A percentile compares a stretch with the other conserved stretches of the same genome.
phyloP scores from a whole-genome alignment of 2,797 vertebrate genomes.

The Takifugu rubripes region DNA sequence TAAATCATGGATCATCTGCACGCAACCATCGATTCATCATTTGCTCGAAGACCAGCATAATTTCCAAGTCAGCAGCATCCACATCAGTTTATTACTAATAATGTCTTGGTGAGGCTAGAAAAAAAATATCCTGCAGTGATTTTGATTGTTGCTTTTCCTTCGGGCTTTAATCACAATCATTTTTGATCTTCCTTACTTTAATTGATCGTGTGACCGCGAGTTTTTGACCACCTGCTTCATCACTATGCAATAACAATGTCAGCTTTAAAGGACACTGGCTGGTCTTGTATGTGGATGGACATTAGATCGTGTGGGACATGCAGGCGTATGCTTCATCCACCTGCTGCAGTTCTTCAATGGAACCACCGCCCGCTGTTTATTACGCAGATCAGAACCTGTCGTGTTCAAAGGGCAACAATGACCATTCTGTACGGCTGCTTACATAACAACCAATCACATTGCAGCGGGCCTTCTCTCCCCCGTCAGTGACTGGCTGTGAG shows the following conservation, averaged over 20 bases:
- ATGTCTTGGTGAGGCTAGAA: no score
- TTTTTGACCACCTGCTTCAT: not conserved
- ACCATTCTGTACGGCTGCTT: slow-evolving; percentile 41
- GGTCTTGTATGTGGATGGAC: slow-evolving; percentile 28
- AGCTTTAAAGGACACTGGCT: slow-evolving; percentile 23
- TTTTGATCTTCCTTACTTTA: no score
- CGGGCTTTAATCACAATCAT: no score
- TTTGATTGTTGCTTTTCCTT: no score
- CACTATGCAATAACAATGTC: slow-evolving; percentile 2
- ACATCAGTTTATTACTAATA: no score
- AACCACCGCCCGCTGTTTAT: not conserved
- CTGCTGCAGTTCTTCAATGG: not conserved
- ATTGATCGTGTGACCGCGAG: no score
- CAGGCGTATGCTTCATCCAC: slow-evolving; percentile 9
- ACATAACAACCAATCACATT: slow-evolving; percentile 52
- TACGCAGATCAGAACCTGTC: slow-evolving; percentile 35
- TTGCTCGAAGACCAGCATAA: no score
- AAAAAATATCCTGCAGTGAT: no score
- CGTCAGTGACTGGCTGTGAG: slow-evolving; percentile 44
- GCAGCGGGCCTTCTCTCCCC: slow-evolving; percentile 32
- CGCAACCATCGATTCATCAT: no score
- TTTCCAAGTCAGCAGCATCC: no score
- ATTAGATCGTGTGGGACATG: slow-evolving; percentile 22
- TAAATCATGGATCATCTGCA: not conserved
- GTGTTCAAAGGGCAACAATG: slow-evolving; percentile 41